These are phyloP conservation scores for Scophthalmus maximus DNA, from an alignment of 2,113 vertebrate species.

Conservation along the genomic window DNA sequence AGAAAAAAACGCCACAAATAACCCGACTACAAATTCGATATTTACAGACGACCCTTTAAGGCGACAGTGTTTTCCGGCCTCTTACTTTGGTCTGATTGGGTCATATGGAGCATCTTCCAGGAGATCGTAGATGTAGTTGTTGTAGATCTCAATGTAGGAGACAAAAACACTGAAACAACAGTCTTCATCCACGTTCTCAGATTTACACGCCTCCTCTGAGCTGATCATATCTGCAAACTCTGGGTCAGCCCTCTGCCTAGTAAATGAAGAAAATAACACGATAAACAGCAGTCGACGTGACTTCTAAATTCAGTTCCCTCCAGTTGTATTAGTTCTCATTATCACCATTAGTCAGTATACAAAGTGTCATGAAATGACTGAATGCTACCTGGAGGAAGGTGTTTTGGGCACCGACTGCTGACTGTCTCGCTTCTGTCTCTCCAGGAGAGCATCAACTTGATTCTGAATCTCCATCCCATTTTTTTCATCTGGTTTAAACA, in stretches of 20 bases:
- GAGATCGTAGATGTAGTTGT: conserved; percentile 98
- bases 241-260: conserved; percentile 89
- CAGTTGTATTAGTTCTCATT: neutral
- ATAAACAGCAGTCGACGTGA: neutral
- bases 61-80: neutral
- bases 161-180: conserved; percentile 95
- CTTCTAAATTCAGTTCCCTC: neutral
- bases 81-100: conserved; percentile 93
- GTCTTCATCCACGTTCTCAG: conserved; percentile 91
- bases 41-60: neutral
- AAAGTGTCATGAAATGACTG: neutral
- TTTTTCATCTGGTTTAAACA: conserved; percentile 96
- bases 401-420: conserved; percentile 84
- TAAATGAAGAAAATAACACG: neutral
- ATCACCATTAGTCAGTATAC: neutral
- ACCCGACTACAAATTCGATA: neutral
- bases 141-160: conserved; percentile 98
- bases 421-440: conserved; percentile 92
- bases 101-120: conserved; percentile 90
- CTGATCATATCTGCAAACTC: conserved; percentile 95
- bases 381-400: conserved; percentile 85
- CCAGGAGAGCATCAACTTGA: conserved; percentile 93
- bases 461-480: conserved; percentile 95
- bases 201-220: conserved; percentile 87
- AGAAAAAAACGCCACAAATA: neutral